Percentiles rank a stretch among this genome's conserved stretches.
These are phyloP conservation scores for western clawed frog (Xenopus tropicalis) DNA, from an alignment of 2,113 vertebrate species.

Conservation along the genomic window UCB_Xtro_10.0 CM004446.2:106183501-106184000, in stretches of 20 bases:
- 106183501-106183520: conserved; percentile 68
- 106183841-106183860: conserved; percentile 56
- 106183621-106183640: conserved; percentile 13
- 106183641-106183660: conserved; percentile 55
- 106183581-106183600: conserved; percentile 52
- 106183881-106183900: conserved; percentile 52
- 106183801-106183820: conserved; percentile 50
- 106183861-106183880: conserved; percentile 54
- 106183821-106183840: conserved; percentile 53
- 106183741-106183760: conserved; percentile 64
- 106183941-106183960: conserved; percentile 67
- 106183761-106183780: conserved; percentile 59
- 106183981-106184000: conserved; percentile 50
- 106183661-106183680: conserved; percentile 62
- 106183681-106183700: conserved; percentile 51
- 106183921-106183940: conserved; percentile 66
- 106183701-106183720: conserved; percentile 63
- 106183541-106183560: conserved; percentile 68
- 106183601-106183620: conserved; percentile 48
- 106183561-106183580: conserved; percentile 65
- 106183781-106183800: conserved; percentile 57
- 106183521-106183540: conserved; percentile 70
- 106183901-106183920: conserved; percentile 55
- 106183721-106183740: conserved; percentile 61
- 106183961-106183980: conserved; percentile 65